Conservation (phyloP, 2,113 vertebrate species). For the Crotophaga sulcirostris region DNA sequence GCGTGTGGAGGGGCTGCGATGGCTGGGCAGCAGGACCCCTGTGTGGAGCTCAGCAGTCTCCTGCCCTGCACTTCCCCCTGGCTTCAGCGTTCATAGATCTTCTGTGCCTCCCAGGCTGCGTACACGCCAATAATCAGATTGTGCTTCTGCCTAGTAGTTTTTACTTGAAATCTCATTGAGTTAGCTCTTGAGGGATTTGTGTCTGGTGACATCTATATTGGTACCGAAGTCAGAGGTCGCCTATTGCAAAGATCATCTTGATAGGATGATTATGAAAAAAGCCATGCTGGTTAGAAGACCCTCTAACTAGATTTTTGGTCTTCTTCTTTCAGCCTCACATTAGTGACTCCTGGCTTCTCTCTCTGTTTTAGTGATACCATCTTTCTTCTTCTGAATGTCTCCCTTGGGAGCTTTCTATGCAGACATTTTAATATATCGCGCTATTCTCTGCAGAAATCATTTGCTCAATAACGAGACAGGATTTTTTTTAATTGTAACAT, state of each 20-base stretch:
- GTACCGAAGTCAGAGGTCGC: constrained; percentile 37
- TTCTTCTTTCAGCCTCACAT: constrained; percentile 22
- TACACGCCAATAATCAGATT: neutral
- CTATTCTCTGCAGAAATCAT: constrained; percentile 56
- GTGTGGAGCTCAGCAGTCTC: neutral
- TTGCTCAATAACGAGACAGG: constrained; percentile 38
- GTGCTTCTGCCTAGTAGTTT: constrained; percentile 14
- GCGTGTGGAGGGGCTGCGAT: neutral
- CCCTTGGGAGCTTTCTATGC: constrained; percentile 36
- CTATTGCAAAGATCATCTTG: constrained; percentile 45
- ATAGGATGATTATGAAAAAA: constrained; percentile 47
- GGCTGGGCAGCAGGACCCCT: neutral
- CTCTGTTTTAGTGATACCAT: constrained; percentile 56
- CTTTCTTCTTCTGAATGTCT: constrained; percentile 54
- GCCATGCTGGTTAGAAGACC: constrained; percentile 28
- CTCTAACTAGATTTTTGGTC: constrained; percentile 58
- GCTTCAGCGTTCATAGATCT: neutral
- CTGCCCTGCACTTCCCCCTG: neutral
- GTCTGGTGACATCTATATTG: constrained; percentile 62
- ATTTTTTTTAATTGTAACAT: constrained; percentile 20
- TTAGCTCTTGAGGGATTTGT: constrained; percentile 63
- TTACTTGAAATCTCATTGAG: constrained; percentile 49
- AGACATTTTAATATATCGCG: constrained; percentile 33
- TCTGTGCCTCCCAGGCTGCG: neutral
- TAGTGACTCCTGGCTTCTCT: constrained; percentile 26